phyloP scores from a whole-genome alignment of 2,113 vertebrate species.

The Antennarius striatus region DNA sequence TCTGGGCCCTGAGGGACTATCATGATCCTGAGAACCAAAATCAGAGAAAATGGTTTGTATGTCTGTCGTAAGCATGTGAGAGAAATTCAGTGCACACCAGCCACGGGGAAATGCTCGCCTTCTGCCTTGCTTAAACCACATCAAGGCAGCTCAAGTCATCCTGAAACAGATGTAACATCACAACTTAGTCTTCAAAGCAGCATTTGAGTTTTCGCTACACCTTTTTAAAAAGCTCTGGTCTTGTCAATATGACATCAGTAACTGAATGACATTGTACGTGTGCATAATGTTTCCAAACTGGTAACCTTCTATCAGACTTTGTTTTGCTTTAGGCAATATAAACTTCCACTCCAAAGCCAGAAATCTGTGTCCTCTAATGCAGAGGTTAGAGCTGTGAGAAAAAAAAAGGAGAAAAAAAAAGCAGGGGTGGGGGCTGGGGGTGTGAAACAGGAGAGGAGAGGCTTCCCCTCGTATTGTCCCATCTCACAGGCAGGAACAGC shows the following conservation, averaged over 20 bases:
- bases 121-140: constrained; percentile 38
- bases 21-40: constrained; percentile 53
- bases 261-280: too few species aligned
- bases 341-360: background rate
- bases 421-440: constrained; percentile 20
- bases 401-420: constrained; percentile 14
- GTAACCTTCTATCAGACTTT: background rate
- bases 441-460: constrained; percentile 69
- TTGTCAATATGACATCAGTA: constrained; percentile 5
- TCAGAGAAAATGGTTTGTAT: constrained; percentile 28
- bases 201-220: constrained; percentile 3
- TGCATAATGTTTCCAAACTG: background rate
- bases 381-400: background rate
- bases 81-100: constrained; percentile 17
- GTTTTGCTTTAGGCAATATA: background rate
- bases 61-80: constrained; percentile 9
- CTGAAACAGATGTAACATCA: constrained; percentile 16
- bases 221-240: background rate
- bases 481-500: constrained; percentile 64
- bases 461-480: constrained; percentile 69
- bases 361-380: background rate
- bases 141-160: constrained; percentile 16
- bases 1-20: constrained; percentile 56
- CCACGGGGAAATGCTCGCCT: background rate
- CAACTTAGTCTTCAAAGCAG: background rate